A percentile compares a stretch with the other conserved stretches of the same genome.
phyloP scores from a whole-genome alignment of 1,140 invertebrate genomes.

The Zaprionus capensis region DNA sequence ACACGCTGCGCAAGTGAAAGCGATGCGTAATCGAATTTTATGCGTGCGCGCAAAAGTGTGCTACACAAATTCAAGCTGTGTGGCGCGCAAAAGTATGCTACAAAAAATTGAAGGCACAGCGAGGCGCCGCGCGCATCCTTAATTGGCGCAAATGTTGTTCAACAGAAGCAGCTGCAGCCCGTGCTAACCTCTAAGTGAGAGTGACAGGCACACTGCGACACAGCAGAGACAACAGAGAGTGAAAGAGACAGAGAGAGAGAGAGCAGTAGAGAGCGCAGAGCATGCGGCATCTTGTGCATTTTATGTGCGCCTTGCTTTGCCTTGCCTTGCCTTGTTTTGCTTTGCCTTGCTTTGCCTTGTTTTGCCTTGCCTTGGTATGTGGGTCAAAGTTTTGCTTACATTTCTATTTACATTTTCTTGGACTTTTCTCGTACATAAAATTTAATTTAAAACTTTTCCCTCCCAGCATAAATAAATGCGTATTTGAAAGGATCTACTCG shows the following conservation, averaged over 20 bases:
- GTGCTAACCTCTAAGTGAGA: constrained; percentile 45
- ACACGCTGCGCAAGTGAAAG: constrained; percentile 24
- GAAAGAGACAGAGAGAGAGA: neutral
- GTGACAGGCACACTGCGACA: constrained; percentile 30
- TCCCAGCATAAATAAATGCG: constrained; percentile 66
- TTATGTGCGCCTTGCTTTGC: constrained; percentile 25
- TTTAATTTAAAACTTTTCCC: constrained; percentile 76
- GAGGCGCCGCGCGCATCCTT: constrained; percentile 30
- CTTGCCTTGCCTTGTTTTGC: neutral
- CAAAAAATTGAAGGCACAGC: constrained; percentile 14
- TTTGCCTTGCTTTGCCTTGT: constrained; percentile 4
- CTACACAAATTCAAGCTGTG: constrained; percentile 25
- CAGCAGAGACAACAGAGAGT: constrained; percentile 1
- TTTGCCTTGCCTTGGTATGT: constrained; percentile 55
- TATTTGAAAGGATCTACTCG: constrained; percentile 50
- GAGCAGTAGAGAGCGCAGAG: neutral
- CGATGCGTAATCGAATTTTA: constrained; percentile 55
- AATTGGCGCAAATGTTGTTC: constrained; percentile 45
- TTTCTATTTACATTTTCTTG: constrained; percentile 55
- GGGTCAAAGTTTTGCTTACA: constrained; percentile 72
- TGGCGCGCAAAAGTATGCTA: constrained; percentile 46
- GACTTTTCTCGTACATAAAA: constrained; percentile 55
- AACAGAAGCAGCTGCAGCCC: constrained; percentile 10
- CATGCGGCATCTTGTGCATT: constrained; percentile 40
- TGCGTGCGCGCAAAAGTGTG: constrained; percentile 48